Percentiles rank a stretch among this genome's conserved stretches.
phyloP scores from a whole-genome alignment of 2,113 vertebrate species.

The Eptesicus fuscus region DNA sequence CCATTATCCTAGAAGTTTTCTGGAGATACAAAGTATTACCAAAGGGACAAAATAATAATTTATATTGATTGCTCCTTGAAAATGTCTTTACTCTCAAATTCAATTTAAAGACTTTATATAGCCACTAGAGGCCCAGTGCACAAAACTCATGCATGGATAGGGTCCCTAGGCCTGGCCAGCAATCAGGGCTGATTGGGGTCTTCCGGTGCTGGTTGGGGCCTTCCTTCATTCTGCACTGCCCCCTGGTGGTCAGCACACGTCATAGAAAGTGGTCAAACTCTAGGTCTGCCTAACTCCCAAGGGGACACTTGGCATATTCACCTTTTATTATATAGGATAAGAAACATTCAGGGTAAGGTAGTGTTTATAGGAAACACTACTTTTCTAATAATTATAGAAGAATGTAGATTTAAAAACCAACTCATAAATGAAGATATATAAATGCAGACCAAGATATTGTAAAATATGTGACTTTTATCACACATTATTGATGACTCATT shows the following conservation, averaged over 20 bases:
- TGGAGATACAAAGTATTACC: neutral
- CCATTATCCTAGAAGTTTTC: neutral
- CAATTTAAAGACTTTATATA: conserved; percentile 6
- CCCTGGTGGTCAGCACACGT: no score
- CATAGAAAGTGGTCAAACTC: no score
- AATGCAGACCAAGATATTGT: neutral
- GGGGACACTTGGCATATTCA: no score
- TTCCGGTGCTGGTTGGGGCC: no score
- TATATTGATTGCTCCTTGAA: neutral
- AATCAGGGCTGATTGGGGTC: no score
- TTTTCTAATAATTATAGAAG: neutral
- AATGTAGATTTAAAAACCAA: neutral
- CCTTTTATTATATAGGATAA: neutral
- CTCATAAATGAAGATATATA: neutral
- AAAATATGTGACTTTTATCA: neutral
- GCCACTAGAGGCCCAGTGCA: neutral
- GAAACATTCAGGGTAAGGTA: neutral
- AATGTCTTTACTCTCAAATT: neutral
- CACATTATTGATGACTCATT: neutral
- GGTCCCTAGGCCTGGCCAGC: no score
- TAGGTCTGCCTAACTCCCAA: no score
- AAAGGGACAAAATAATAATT: neutral
- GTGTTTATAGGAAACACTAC: neutral
- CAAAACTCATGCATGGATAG: no score
- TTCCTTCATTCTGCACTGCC: no score